These are phyloP conservation scores for Stramonita haemastoma DNA, from an alignment of 2,888 invertebrate species.

Conservation along the genomic window DNA sequence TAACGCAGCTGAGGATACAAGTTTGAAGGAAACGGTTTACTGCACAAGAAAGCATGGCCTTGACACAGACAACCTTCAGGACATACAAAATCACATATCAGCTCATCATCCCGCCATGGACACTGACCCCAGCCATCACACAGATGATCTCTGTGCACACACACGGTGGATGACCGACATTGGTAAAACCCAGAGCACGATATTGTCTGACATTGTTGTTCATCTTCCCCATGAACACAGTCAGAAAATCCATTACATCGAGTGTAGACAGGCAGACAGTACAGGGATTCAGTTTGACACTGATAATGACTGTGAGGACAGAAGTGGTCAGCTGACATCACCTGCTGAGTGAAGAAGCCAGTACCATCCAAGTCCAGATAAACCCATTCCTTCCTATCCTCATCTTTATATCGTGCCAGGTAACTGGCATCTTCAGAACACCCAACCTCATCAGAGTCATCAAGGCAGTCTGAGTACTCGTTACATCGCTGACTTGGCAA, in stretches of 20 bases:
- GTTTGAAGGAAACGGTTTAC: background rate
- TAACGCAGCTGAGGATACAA: background rate
- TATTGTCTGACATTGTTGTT: too few species aligned
- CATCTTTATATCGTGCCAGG: background rate
- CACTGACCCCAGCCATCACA: too few species aligned
- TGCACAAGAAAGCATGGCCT: background rate
- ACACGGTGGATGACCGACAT: too few species aligned
- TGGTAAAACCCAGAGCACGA: too few species aligned
- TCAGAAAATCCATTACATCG: background rate
- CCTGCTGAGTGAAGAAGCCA: background rate
- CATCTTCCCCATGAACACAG: background rate
- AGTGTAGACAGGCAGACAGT: constrained; percentile 9
- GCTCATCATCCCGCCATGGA: too few species aligned
- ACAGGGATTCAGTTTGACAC: background rate
- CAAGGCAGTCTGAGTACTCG: background rate
- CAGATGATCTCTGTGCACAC: too few species aligned
- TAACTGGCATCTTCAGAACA: background rate
- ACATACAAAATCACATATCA: too few species aligned
- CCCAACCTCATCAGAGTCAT: background rate
- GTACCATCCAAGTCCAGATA: background rate
- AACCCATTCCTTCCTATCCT: background rate
- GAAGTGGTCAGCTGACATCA: background rate
- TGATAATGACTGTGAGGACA: background rate
- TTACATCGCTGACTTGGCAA: background rate
- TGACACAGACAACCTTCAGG: too few species aligned